Evolutionary conservation across 2,797 vertebrate genomes (phyloP).

Genomic region (Platyrinchus mystaceus): DNA sequence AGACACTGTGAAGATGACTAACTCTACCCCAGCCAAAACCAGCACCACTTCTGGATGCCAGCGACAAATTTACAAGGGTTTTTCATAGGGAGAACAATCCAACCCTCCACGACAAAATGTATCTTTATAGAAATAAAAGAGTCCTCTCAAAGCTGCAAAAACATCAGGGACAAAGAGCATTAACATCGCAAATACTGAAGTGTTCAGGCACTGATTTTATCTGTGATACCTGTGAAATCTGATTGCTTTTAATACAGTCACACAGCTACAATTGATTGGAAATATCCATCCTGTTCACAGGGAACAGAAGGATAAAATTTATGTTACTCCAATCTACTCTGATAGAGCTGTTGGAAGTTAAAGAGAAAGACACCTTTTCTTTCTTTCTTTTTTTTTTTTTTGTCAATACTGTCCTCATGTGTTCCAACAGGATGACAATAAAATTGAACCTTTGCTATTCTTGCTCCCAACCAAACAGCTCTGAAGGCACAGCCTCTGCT

Average conservation of each 20-base stretch:
- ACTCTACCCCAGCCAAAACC: not conserved
- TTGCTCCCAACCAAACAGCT: not conserved
- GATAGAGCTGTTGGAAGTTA: not conserved
- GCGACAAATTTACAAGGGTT: not conserved
- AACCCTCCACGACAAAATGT: not conserved
- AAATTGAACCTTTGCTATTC: not conserved
- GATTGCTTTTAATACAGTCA: not conserved
- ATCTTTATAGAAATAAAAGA: not conserved
- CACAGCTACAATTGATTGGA: not conserved
- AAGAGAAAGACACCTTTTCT: not conserved
- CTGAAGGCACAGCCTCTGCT: not conserved
- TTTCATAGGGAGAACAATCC: not conserved
- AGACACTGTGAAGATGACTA: not conserved
- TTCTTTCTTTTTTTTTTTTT: not conserved
- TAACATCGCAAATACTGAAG: not conserved
- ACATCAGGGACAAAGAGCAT: not conserved
- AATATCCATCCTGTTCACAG: not conserved
- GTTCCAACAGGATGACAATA: not conserved
- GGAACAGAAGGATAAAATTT: not conserved
- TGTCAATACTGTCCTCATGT: not conserved
- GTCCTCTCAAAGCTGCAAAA: not conserved
- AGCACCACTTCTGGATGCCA: not conserved
- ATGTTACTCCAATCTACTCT: not conserved
- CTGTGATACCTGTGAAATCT: not conserved
- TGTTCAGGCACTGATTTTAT: not conserved